These are phyloP conservation scores for Hirudinaria manillensis DNA, from an alignment of 2,888 invertebrate species.

Conservation along the genomic window DNA sequence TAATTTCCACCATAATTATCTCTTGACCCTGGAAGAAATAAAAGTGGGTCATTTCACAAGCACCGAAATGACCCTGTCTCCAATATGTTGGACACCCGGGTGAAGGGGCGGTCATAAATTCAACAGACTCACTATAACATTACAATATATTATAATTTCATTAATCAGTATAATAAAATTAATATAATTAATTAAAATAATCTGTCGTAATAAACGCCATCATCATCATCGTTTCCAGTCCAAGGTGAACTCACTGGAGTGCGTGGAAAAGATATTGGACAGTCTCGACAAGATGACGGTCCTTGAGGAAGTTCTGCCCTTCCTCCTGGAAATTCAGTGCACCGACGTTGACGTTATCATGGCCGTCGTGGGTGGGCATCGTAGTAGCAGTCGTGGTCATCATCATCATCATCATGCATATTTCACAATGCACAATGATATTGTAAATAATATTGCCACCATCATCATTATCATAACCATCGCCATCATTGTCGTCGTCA, in stretches of 20 bases:
- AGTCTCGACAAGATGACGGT: slow-evolving; percentile 80
- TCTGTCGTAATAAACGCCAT: neutral
- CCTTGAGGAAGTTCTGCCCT: slow-evolving; percentile 80
- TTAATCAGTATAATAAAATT: too few relatives aligned
- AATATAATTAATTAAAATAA: too few relatives aligned
- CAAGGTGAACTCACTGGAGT: slow-evolving; percentile 53
- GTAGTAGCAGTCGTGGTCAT: neutral
- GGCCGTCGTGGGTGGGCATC: slow-evolving; percentile 76
- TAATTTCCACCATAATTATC: too few relatives aligned
- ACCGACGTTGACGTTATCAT: slow-evolving; percentile 81
- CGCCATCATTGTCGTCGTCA: slow-evolving; percentile 15
- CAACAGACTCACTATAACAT: too few relatives aligned
- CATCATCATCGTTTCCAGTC: slow-evolving; percentile 44
- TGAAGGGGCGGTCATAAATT: too few relatives aligned
- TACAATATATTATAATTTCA: too few relatives aligned
- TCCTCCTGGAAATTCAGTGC: slow-evolving; percentile 76
- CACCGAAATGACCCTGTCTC: too few relatives aligned
- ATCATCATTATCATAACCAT: slow-evolving; percentile 11
- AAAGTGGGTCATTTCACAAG: too few relatives aligned
- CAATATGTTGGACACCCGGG: too few relatives aligned
- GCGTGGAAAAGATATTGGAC: slow-evolving; percentile 69
- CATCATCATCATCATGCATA: neutral
- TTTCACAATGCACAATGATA: neutral
- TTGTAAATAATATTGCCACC: neutral
- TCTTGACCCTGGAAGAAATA: too few relatives aligned